Evolutionary conservation across 2,888 invertebrate genomes (phyloP).

Genomic region (Mesochorus sp.): DNA sequence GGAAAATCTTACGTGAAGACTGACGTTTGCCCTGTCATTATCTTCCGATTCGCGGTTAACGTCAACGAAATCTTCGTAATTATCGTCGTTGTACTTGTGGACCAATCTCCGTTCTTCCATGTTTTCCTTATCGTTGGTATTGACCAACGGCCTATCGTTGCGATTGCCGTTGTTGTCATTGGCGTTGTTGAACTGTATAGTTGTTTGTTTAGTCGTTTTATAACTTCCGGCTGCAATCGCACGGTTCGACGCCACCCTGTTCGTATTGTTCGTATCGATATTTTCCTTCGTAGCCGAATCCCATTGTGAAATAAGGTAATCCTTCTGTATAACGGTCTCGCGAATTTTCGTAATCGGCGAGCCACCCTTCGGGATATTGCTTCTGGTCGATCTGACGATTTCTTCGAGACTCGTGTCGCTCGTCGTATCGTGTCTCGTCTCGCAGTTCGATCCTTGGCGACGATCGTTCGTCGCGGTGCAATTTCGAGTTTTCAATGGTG

Average conservation of each 20-base stretch:
- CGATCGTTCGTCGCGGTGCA: slow-evolving; percentile 48
- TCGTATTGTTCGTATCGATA: slow-evolving; percentile 12
- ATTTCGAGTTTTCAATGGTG: slow-evolving; percentile 73
- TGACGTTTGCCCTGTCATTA: slow-evolving; percentile 67
- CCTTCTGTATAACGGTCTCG: slow-evolving; percentile 53
- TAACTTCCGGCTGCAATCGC: slow-evolving; percentile 44
- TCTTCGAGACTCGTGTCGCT: slow-evolving; percentile 63
- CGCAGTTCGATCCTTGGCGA: slow-evolving; percentile 24
- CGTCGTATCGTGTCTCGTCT: not conserved
- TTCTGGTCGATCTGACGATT: slow-evolving; percentile 61
- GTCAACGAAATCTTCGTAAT: slow-evolving; percentile 1
- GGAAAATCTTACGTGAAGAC: slow-evolving; percentile 79
- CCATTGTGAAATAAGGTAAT: slow-evolving; percentile 56
- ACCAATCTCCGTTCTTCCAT: not conserved
- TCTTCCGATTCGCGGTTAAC: slow-evolving; percentile 27
- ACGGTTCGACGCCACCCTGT: slow-evolving; percentile 29
- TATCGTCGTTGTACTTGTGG: slow-evolving; percentile 2
- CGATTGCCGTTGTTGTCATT: slow-evolving; percentile 43
- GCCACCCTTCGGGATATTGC: slow-evolving; percentile 47
- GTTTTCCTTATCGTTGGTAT: not conserved
- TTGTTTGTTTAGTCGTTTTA: slow-evolving; percentile 52
- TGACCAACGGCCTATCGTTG: too few species aligned
- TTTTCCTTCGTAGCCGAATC: slow-evolving; percentile 54
- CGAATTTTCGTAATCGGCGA: slow-evolving; percentile 56
- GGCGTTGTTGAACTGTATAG: slow-evolving; percentile 53